phyloP scores from a whole-genome alignment of 2,113 vertebrate genomes.

The Poeciliopsis retropinna region DNA sequence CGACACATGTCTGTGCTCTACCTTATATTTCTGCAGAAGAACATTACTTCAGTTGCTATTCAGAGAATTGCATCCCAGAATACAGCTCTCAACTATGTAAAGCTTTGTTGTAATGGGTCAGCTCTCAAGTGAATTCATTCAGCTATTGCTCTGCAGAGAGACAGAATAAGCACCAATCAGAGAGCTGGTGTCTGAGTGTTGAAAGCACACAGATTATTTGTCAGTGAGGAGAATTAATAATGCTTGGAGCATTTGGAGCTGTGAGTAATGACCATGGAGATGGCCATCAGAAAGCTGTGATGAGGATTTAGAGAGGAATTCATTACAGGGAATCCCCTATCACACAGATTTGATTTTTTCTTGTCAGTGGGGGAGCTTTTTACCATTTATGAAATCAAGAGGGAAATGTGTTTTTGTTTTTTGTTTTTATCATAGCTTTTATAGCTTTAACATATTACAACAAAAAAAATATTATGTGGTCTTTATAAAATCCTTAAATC shows the following conservation, averaged over 20 bases:
- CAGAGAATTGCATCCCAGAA: not conserved
- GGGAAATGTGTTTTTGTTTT: not conserved
- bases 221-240: conserved; percentile 57
- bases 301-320: conserved; percentile 49
- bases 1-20: conserved; percentile 18
- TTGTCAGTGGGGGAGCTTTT: conserved; percentile 6
- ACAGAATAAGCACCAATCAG: conserved; percentile 33
- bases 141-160: conserved; percentile 13
- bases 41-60: conserved; percentile 21
- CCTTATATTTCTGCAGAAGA: conserved; percentile 32
- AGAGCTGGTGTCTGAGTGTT: conserved; percentile 34
- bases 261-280: conserved; percentile 61
- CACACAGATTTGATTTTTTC: conserved; percentile 4
- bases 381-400: conserved; percentile 5
- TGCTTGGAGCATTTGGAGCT: conserved; percentile 43
- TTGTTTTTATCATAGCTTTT: not conserved
- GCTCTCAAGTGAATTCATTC: conserved; percentile 19
- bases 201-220: conserved; percentile 51
- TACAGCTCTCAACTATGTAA: conserved; percentile 32
- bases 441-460: too few species aligned
- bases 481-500: too few species aligned
- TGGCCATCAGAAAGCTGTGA: conserved; percentile 59
- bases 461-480: too few species aligned
- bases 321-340: conserved; percentile 8
- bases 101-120: conserved; percentile 28